A percentile compares a stretch with the other conserved stretches of the same genome.
phyloP scores from a whole-genome alignment of 2,113 vertebrate species.

The Odontophorus gujanensis region DNA sequence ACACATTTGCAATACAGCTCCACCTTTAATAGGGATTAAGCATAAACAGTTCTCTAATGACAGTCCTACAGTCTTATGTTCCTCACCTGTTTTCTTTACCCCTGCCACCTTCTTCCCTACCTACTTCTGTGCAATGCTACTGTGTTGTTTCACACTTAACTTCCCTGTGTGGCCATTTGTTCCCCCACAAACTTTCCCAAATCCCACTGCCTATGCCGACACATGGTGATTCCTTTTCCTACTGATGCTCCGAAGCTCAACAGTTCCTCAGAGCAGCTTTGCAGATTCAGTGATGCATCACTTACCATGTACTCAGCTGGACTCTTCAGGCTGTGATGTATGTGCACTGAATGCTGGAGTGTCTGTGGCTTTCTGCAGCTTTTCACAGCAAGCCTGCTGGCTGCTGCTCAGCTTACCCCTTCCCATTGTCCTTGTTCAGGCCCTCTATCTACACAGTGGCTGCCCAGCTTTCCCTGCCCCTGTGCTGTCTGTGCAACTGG shows the following conservation, averaged over 20 bases:
- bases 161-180: not conserved
- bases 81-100: not conserved
- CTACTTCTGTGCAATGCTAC: not conserved
- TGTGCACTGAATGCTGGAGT: not conserved
- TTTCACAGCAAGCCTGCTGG: not conserved
- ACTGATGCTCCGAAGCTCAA: not conserved
- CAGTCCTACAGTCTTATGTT: not conserved
- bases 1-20: not conserved
- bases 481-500: not conserved
- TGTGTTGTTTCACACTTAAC: not conserved
- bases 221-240: not conserved
- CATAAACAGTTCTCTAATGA: not conserved
- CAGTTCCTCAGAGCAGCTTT: not conserved
- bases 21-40: not conserved
- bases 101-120: not conserved
- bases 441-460: not conserved
- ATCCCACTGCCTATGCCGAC: not conserved
- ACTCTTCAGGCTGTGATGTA: rapidly evolving
- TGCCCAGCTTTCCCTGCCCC: not conserved
- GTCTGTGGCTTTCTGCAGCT: not conserved
- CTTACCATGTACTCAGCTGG: not conserved
- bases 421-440: not conserved
- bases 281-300: rapidly evolving
- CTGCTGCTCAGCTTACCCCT: not conserved
- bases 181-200: not conserved